Evolutionary conservation across 35 echinoderm and acorn worm species (phyloP).

Genomic region (Diadema setosum): DNA sequence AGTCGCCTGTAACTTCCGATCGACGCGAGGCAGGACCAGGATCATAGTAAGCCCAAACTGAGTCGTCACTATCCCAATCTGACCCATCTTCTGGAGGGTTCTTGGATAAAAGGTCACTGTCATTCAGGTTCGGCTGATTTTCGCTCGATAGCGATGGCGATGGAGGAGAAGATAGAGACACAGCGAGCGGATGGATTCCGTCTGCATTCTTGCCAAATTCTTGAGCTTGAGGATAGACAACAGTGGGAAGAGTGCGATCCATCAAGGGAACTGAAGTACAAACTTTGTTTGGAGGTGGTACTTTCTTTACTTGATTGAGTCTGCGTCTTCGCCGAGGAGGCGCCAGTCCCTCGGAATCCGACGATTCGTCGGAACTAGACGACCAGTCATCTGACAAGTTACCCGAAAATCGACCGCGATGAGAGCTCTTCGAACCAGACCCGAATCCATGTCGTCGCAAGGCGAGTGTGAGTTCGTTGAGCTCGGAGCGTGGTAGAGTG

Average conservation of each 20-base stretch:
- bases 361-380: neutral
- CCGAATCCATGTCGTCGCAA: conserved; percentile 6
- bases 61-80: conserved; percentile 8
- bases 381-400: neutral
- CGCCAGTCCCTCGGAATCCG: neutral
- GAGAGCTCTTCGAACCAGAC: neutral
- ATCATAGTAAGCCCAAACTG: neutral
- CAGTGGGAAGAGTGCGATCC: conserved; percentile 31
- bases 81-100: neutral
- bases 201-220: neutral
- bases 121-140: neutral
- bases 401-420: neutral
- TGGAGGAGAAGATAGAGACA: too few species aligned
- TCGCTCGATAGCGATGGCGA: neutral
- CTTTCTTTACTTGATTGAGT: neutral
- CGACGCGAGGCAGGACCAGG: neutral
- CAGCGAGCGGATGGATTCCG: neutral
- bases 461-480: conserved; percentile 36
- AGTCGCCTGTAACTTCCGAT: too few species aligned
- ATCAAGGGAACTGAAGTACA: conserved; percentile 28
- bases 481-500: neutral
- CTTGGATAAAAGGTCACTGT: too few species aligned
- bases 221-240: neutral
- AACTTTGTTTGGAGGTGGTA: conserved; percentile 26
- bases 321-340: conserved; percentile 16